Evolutionary conservation across 2,113 vertebrate species (phyloP), one percentile per base, ranked within the genome.

Genomic region (Oryzias woworae): DNA sequence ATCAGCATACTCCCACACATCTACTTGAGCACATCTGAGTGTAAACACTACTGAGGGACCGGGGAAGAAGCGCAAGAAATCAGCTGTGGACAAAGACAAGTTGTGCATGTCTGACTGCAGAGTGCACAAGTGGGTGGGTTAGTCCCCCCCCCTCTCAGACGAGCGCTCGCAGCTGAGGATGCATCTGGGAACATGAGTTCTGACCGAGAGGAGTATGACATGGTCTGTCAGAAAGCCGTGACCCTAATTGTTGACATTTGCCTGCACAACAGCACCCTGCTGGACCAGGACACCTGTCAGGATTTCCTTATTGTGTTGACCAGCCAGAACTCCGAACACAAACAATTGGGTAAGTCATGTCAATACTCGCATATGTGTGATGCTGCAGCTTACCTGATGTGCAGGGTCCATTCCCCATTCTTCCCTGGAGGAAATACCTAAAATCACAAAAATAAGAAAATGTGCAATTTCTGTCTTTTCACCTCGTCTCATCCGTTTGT

Each of bases 161-260:
- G 89, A 90, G 85, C 77, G 78, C 75, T 80, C 77, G 55, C 78
- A 54, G 72, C 86, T 66, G 84, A 88, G 78, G 88, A 92, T 89
- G 92, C 86, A 75, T 81, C 83, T 83, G 85, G 78, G 89, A 93
- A 89, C 90, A 93, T 93, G 92, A 91, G 84, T 88, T 82, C 91
- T 75, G 84, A 84, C 78, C 83, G 81, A 76, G 89, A 88, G 85
- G 88, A 91, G 72, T 66, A 92, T 92, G 91, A 92, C 88, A 90
- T 90, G 89, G 79, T 92, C 81, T 93, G 92, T 90, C 90, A 91
- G 87, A 91, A 68, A 87, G 92, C 92, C 42, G 88, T 92, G 85
- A 89, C 91, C 86, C 89, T 93, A 24, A 84, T 93, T 75, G 86
- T 92, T 88, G 91, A 93, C 90, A 91, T 93, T 42, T 93, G 92